Evolutionary conservation across 2,888 invertebrate genomes (phyloP), one percentile per base, ranked within the genome.

Genomic region (Pachliopta kotzebuea): DNA sequence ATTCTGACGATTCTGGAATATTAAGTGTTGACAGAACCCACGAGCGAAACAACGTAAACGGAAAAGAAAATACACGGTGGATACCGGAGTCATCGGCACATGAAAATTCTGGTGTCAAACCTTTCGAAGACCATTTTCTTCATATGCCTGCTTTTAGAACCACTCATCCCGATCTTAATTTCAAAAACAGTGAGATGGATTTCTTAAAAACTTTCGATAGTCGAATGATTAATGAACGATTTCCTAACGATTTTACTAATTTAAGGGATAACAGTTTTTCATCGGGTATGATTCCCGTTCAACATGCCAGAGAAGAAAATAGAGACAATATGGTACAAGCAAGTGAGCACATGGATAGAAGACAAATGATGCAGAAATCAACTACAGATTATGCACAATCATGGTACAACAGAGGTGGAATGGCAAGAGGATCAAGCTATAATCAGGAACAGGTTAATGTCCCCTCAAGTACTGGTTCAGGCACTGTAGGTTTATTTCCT

Each of bases 401-500:
- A 37, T 85, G 84, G 84, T 77, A 74, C 67, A 78, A 81, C 21
- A 70, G 73, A 23, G 79, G 81, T 23, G 81, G 79, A 45, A 70
- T 74, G 14, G 71, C 78, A 11, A 70, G 69, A 23, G 81, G 85
- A 71, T 69, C 72, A 7, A 79, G 79, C 8, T 88, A 83, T 63
- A 31, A 37, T 14, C 64, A 50, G 18, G 55, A 54, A 31, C 65
- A 60, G 31, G 21, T 56, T 0, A 60, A 23, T 20, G 18, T 42
- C 4, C 50, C 37, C 65, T 18, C 68, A 37, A 54, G 62, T 53
- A 55, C 56, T 62, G 45, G 62, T 60, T 23, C 66, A 21, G 72
- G 79, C 4, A 84, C 86, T 2, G 80, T 88, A 17, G 88, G 90
- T 2, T 71, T 90, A 42, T 90, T 89, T 72, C 88, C 89, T 1